phyloP scores from a whole-genome alignment of 64 coral and sea anemone genomes.

The Montipora capricornis region DNA sequence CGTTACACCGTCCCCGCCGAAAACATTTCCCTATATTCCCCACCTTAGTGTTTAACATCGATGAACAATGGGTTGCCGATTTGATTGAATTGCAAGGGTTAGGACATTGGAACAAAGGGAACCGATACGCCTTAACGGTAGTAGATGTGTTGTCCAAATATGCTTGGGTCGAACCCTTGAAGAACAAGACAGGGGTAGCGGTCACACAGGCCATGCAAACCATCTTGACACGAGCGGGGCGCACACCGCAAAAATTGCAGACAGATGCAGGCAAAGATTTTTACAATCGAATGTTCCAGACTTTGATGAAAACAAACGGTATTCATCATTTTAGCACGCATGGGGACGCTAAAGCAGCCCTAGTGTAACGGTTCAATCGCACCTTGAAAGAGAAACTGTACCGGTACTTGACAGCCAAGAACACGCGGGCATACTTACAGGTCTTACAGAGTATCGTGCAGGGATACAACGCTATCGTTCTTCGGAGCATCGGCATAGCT shows the following conservation, averaged over 20 bases:
- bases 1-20: too few species aligned
- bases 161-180: background rate
- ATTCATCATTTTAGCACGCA: background rate
- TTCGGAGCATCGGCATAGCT: constrained; percentile 3
- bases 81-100: too few species aligned
- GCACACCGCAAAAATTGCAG: constrained; percentile 1
- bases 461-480: constrained; percentile 9
- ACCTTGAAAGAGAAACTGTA: constrained; percentile 41
- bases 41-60: too few species aligned
- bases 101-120: background rate
- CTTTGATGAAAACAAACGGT: too few species aligned
- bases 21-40: too few species aligned
- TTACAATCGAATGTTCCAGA: background rate
- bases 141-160: constrained; percentile 20
- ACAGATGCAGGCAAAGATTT: constrained; percentile 28
- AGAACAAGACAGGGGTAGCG: background rate
- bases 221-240: background rate
- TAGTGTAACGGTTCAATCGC: background rate
- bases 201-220: background rate
- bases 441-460: background rate
- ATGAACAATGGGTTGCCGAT: too few species aligned
- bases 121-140: background rate
- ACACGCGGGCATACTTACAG: too few species aligned
- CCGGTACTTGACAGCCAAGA: constrained; percentile 7
- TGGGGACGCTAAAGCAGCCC: constrained; percentile 4